A percentile compares a stretch with the other conserved stretches of the same genome.
These are phyloP conservation scores for Etheostoma spectabile DNA, from an alignment of 2,113 vertebrate genomes.

Conservation along the genomic window DNA sequence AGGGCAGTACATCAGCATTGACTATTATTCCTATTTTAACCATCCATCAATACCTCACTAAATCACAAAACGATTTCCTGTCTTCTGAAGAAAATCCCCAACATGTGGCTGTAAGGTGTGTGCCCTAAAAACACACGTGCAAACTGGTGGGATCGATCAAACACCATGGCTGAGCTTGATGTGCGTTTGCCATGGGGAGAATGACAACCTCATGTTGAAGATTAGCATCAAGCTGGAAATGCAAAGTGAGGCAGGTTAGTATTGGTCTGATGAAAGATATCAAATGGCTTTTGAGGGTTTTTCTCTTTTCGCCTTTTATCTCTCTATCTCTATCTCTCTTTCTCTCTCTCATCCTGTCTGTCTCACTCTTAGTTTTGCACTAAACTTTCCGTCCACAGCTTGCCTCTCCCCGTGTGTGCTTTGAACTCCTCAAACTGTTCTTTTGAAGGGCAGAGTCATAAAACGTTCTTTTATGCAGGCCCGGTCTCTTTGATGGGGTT, in stretches of 20 bases:
- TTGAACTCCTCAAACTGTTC: slow-evolving; percentile 88
- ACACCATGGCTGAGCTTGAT: slow-evolving; percentile 44
- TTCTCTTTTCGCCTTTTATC: slow-evolving; percentile 73
- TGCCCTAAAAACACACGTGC: slow-evolving; percentile 52
- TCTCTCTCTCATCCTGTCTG: slow-evolving; percentile 65
- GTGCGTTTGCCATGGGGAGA: slow-evolving; percentile 24
- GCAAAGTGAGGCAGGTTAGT: slow-evolving; percentile 79
- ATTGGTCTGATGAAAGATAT: slow-evolving; percentile 80
- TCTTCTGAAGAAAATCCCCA: slow-evolving; percentile 64
- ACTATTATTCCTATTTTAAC: slow-evolving; percentile 60
- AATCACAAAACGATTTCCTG: slow-evolving; percentile 72
- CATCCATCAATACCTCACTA: slow-evolving; percentile 61
- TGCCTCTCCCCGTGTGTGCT: slow-evolving; percentile 82
- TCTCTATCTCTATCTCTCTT: slow-evolving; percentile 59
- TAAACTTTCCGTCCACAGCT: slow-evolving; percentile 82
- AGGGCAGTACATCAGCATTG: slow-evolving; percentile 52
- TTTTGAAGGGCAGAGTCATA: slow-evolving; percentile 90
- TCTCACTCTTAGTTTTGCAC: slow-evolving; percentile 70
- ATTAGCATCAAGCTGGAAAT: slow-evolving; percentile 57
- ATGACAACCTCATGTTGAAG: slow-evolving; percentile 73
- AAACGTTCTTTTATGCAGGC: slow-evolving; percentile 84
- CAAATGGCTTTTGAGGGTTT: slow-evolving; percentile 81
- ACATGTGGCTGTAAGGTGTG: slow-evolving; percentile 74
- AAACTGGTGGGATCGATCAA: slow-evolving; percentile 61
- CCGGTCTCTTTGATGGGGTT: slow-evolving; percentile 86